Evolutionary conservation across 2,797 vertebrate genomes (phyloP), one percentile per base, ranked within the genome.

Genomic region (Sarcophilus harrisii): DNA sequence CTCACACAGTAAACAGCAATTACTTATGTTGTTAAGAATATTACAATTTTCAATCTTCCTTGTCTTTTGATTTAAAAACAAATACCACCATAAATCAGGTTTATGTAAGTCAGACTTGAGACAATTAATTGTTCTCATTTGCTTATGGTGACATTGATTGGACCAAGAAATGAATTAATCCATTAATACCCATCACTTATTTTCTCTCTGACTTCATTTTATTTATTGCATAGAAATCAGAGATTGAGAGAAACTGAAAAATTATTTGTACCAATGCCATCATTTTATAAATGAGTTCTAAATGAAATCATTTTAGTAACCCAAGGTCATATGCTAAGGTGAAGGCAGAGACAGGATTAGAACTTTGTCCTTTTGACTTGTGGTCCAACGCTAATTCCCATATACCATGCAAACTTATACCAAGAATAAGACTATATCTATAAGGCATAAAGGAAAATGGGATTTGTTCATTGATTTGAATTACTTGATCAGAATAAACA

Each of bases 121-220:
- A 91, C 57, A 57, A 45, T 0, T 90, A 87, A 12, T 55, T 60
- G 92, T 55, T 58, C 90, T 94, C 58, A 87, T 55, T 92, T 27
- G 1, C 6, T 1, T 12, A 57, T 49, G 16, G 89, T 1, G 90
- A 9, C 62, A 90, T 73, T 14, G 66, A 93, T 92, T 45, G 89
- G 87, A 52, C 57, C 66, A 90, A 93, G 90, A 45, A 95, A 96
- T 45, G 93, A 93, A 57, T 92, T 59, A 32, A 28, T 29, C 90
- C 55, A 57, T 27, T 2, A 16, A 11, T 52, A 0, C 5, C 5
- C 18, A 24, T 90, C 29, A 59, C 2, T 89, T 13, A 30, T 92
- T n/a, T 97, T 91, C 45, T 5, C 13, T 38, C 52, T 90, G 32
- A 93, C 11, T 45, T 14, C 6, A 8, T 5, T n/a, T 29, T 62